Evolutionary conservation across 2,888 invertebrate species (phyloP), one percentile per base, ranked within the genome.

Genomic region (Heliconius charithonia): DNA sequence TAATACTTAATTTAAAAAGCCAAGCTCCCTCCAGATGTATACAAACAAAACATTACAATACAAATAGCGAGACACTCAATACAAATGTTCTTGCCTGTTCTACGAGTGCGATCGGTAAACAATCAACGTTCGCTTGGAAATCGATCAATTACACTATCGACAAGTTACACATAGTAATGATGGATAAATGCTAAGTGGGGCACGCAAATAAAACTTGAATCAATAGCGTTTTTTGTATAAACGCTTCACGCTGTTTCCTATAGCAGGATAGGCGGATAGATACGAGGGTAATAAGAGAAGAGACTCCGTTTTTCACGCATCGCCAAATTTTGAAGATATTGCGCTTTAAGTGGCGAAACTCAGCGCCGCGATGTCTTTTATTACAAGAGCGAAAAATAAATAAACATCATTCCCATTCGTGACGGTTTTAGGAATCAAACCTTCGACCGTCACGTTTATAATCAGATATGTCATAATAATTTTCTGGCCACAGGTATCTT

Each of bases 71-170:
- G 66, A 77, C 62, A 67, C 45, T 77, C 66, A 71, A 79, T 77
- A 74, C 56, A 70, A 80, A 79, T 76, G n/a, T 27, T 51, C 27
- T 59, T 73, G 76, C 78, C 69, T 37, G 76, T 79, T 79, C 45
- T 13, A 70, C 67, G 37, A 37, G 37, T 37, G 37, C 37, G 59
- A 72, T 81, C 77, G 74, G 80, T 77, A 82, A 81, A 80, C 81
- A 80, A 81, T 82, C 78, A 82, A 75, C 78, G 76, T 77, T 37
- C 79, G 75, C 69, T 78, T 69, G 62, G 81, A 62, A 81, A 81
- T 82, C 82, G 76, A 83, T 82, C 79, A 63, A 83, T 82, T 80
- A 77, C 66, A 51, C 78, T 63, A 80, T 79, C 76, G 80, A 82
- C 82, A 75, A 67, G 76, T 75, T 74, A 45, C 66, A 82, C 82